phyloP scores from a whole-genome alignment of 2,888 invertebrate species.

The Agonopterix heracliana region DNA sequence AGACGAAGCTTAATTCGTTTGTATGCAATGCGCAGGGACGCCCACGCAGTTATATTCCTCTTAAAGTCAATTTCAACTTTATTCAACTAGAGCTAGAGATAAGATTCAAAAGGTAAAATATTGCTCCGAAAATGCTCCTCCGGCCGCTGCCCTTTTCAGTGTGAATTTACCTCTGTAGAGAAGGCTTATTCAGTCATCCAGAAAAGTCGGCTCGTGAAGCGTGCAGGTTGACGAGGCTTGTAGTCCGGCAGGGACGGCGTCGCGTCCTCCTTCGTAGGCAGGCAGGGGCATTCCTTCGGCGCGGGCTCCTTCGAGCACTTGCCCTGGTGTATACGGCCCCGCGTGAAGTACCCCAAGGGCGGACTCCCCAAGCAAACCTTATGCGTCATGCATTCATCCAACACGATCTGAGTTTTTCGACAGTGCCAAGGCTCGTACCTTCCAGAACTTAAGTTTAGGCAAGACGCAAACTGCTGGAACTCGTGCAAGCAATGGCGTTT shows the following conservation, averaged over 20 bases:
- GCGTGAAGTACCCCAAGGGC: constrained; percentile 87
- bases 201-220: constrained; percentile 78
- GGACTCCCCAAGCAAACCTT: constrained; percentile 86
- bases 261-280: constrained; percentile 78
- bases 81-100: too few species aligned
- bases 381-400: constrained; percentile 88
- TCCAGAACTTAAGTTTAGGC: constrained; percentile 85
- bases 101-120: too few species aligned
- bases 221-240: constrained; percentile 74
- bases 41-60: too few species aligned
- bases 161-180: neutral
- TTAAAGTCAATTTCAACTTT: too few species aligned
- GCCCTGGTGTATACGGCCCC: constrained; percentile 79
- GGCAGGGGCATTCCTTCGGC: constrained; percentile 62
- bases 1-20: too few species aligned
- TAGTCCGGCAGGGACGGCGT: constrained; percentile 80
- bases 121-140: too few species aligned
- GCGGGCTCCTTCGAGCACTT: constrained; percentile 74
- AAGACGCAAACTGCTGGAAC: constrained; percentile 85
- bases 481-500: constrained; percentile 88
- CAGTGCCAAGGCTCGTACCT: constrained; percentile 83
- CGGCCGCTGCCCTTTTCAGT: too few species aligned
- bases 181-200: constrained; percentile 56
- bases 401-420: constrained; percentile 87
- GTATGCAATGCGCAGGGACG: too few species aligned